Percentiles rank a stretch among this genome's conserved stretches.
Evolutionary conservation across 2,797 vertebrate genomes (phyloP).

Genomic region (Allobates femoralis): DNA sequence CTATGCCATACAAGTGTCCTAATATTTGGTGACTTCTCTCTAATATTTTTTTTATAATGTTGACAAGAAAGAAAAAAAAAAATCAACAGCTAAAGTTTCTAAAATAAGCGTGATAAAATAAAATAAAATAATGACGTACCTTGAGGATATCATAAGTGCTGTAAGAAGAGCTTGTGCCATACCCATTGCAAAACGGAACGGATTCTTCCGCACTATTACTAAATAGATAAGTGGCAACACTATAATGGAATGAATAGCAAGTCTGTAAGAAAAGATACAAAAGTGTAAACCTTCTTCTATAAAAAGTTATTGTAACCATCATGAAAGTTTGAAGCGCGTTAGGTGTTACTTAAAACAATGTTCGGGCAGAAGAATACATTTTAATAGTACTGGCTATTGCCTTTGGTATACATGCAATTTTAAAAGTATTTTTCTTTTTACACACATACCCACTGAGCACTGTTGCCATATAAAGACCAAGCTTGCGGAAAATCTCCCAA

Average conservation of each 20-base stretch:
- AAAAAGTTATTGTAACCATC: neutral
- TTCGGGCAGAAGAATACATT: neutral
- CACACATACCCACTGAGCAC: slow-evolving; percentile 92
- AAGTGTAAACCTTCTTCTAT: neutral
- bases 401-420: too few relatives aligned
- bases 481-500: slow-evolving; percentile 97
- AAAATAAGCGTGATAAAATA: neutral
- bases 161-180: slow-evolving; percentile 97
- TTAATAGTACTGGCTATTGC: too few relatives aligned
- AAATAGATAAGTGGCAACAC: slow-evolving; percentile 93
- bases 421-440: too few relatives aligned
- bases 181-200: slow-evolving; percentile 88
- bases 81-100: too few relatives aligned
- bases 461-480: slow-evolving; percentile 98
- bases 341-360: neutral
- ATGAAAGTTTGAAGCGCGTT: neutral
- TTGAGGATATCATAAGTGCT: slow-evolving; percentile 98
- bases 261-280: slow-evolving; percentile 75
- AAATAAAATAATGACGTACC: slow-evolving; percentile 73
- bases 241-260: slow-evolving; percentile 88
- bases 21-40: too few relatives aligned
- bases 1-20: too few relatives aligned
- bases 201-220: slow-evolving; percentile 91
- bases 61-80: too few relatives aligned
- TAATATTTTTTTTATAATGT: too few relatives aligned